Conservation (phyloP, 2,113 vertebrate species). For the Saimiri boliviensis region DNA sequence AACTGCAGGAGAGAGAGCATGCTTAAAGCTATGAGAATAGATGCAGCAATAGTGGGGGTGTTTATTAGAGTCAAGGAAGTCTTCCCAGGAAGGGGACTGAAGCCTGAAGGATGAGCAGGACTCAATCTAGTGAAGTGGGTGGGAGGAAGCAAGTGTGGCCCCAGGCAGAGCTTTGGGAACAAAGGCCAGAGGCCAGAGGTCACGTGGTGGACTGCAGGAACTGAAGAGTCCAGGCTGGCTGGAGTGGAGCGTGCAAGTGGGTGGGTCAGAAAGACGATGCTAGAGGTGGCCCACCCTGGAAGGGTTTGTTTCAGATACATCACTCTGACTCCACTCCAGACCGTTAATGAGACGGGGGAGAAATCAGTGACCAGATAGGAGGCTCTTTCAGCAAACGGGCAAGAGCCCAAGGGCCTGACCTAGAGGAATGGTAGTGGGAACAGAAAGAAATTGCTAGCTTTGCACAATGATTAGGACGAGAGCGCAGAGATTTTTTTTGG, state of each 20-base stretch:
- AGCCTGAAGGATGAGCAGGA: background rate
- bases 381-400: background rate
- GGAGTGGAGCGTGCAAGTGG: rapidly evolving
- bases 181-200: background rate
- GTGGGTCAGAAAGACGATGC: background rate
- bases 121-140: too few relatives aligned
- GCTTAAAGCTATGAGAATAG: background rate
- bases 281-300: rapidly evolving
- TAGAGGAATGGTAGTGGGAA: too few relatives aligned
- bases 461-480: background rate
- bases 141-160: background rate
- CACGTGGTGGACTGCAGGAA: background rate
- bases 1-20: rapidly evolving
- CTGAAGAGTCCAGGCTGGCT: background rate
- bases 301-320: background rate
- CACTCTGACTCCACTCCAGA: background rate
- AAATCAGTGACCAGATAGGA: background rate
- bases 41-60: rapidly evolving
- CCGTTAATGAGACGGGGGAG: background rate
- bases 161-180: background rate
- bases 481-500: background rate
- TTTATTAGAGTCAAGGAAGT: background rate
- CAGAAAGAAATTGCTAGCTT: background rate
- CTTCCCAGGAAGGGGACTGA: background rate
- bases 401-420: background rate